Percentiles rank a stretch among this genome's conserved stretches.
Conservation (phyloP, 2,113 vertebrate genomes). For the Australoheros scitulus region DNA sequence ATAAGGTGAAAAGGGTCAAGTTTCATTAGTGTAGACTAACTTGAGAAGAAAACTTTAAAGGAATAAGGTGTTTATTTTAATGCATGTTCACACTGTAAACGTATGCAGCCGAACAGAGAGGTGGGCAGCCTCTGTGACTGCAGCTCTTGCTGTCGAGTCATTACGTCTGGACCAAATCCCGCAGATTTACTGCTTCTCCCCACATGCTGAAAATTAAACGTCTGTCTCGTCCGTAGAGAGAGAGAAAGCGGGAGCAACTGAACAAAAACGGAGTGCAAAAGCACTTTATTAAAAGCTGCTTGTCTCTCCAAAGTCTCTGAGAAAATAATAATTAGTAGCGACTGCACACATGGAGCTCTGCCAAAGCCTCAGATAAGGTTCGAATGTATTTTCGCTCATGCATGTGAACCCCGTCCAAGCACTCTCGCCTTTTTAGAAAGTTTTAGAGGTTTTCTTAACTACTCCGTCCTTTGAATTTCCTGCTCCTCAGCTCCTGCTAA, state of each 20-base stretch:
- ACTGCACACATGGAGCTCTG: not conserved
- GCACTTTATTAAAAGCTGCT: slow-evolving; percentile 17
- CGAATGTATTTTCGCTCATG: not conserved
- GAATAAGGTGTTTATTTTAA: not conserved
- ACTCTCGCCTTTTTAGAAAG: not conserved
- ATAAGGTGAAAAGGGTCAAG: not conserved
- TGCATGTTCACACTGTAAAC: not conserved
- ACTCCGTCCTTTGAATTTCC: not conserved
- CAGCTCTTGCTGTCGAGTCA: slow-evolving; percentile 28
- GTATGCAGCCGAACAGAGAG: not conserved
- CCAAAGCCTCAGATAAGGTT: slow-evolving; percentile 6
- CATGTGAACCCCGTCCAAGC: not conserved
- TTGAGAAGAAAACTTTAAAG: not conserved
- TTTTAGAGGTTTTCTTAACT: slow-evolving; percentile 19
- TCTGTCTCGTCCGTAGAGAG: not conserved
- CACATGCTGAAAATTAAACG: slow-evolving; percentile 23
- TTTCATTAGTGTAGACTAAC: not conserved
- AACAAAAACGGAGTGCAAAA: not conserved
- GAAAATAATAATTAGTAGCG: slow-evolving; percentile 25
- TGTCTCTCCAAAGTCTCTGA: slow-evolving; percentile 32
- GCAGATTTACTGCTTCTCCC: slow-evolving; percentile 23
- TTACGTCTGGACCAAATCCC: slow-evolving; percentile 28
- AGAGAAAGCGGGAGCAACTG: not conserved
- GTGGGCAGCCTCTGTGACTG: not conserved
- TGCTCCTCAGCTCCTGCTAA: slow-evolving; percentile 1